Evolutionary conservation across 2,797 vertebrate species (phyloP), one percentile per base, ranked within the genome.

Genomic region (Anableps anableps): DNA sequence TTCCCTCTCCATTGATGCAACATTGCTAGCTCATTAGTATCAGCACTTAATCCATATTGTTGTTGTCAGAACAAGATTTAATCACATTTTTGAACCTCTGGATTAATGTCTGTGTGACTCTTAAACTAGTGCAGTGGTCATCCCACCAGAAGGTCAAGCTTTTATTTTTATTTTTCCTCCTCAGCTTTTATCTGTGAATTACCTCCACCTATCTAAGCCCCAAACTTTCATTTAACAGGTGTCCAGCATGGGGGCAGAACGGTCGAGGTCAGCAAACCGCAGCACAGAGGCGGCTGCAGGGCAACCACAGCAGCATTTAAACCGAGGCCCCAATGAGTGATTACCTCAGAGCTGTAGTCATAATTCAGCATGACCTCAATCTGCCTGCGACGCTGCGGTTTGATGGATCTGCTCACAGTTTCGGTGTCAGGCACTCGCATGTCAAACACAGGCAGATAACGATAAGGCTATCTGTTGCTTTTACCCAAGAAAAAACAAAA

Each of bases 321-420:
- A 93, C 90, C 76, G 89, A 86, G 84, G 81, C 86, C 92, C 93
- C 93, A 92, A 93, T 96, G 95, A 96, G 91, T 95, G 95, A 96
- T 96, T 94, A 96, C 95, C 94, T 94, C 89, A 23, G 83, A 91
- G 95, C 94, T 86, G 89, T 86, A 94, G 91, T 95, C 95, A 96
- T 96, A 96, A 96, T 96, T 96, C 96, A 96, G 91, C 70, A 55
- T 95, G 96, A 96, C 96, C 96, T 96, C 95, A 96, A 96, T 96
- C 93, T 96, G 96, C 95, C 96, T 95, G 88, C 85, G 76, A 82
- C 88, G 79, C 93, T 81, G 77, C 79, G 80, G 82, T 82, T 90
- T 96, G 95, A 96, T 95, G 94, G 95, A 96, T 96, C 88, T 89
- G 92, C 94, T 93, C 86, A 83, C 90, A 88, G 91, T 95, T 94